These are phyloP conservation scores for Rhinopomastus cyanomelas DNA, from an alignment of 2,113 vertebrate genomes.

Conservation along the genomic window DNA sequence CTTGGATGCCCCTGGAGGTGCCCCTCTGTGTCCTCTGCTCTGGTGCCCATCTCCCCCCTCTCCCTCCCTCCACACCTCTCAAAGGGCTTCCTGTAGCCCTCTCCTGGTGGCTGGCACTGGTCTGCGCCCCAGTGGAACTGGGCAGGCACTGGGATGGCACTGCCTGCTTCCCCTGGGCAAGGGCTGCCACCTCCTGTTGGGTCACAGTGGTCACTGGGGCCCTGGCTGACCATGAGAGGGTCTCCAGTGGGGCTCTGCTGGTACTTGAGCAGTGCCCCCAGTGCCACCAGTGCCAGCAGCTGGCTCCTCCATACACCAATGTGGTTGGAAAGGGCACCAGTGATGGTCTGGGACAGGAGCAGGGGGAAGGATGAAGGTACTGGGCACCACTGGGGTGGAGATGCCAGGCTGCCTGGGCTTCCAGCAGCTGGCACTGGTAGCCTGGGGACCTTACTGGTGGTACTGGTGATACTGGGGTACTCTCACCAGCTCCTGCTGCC, in stretches of 20 bases:
- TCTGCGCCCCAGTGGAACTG: rapidly evolving
- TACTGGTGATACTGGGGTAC: background rate
- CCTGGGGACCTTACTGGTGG: background rate
- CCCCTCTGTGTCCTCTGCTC: background rate
- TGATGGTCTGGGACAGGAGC: no score
- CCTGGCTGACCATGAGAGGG: rapidly evolving
- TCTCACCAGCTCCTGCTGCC: background rate
- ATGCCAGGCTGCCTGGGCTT: background rate
- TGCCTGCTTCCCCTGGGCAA: background rate
- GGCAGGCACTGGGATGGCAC: background rate
- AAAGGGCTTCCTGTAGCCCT: no score
- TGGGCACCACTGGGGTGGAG: background rate
- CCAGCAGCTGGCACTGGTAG: background rate
- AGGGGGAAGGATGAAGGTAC: background rate
- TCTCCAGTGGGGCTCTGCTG: background rate
- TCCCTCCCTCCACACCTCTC: background rate
- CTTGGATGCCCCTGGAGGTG: no score
- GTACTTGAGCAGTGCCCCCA: background rate
- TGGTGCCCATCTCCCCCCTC: rapidly evolving
- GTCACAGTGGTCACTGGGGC: background rate
- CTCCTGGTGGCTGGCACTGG: rapidly evolving
- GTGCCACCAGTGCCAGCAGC: background rate
- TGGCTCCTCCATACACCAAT: background rate
- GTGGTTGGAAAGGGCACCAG: no score
- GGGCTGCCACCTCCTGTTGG: background rate